These are phyloP conservation scores for Lingula anatina DNA, from an alignment of 2,888 invertebrate species.

Conservation along the genomic window DNA sequence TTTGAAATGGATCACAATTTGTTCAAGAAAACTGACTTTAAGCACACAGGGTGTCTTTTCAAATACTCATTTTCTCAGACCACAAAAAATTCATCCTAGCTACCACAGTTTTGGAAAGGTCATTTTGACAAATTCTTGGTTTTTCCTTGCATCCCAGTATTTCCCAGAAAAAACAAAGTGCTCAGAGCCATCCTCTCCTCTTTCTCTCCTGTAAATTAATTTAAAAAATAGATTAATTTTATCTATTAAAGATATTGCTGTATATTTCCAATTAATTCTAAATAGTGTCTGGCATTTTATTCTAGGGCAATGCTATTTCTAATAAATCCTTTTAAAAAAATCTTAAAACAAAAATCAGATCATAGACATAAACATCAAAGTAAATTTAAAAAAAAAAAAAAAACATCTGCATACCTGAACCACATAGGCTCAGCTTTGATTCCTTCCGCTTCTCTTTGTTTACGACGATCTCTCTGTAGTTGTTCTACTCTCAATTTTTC, in stretches of 20 bases:
- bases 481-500: conserved; percentile 70
- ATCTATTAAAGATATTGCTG: neutral
- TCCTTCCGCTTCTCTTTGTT: conserved; percentile 59
- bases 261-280: neutral
- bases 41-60: too few species aligned
- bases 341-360: too few species aligned
- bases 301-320: too few species aligned
- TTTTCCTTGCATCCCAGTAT: conserved; percentile 70
- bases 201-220: conserved; percentile 25
- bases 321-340: too few species aligned
- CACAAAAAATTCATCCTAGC: too few species aligned
- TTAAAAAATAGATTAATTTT: conserved; percentile 3
- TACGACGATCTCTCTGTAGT: conserved; percentile 67
- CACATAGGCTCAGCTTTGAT: conserved; percentile 53
- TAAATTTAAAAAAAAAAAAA: too few species aligned
- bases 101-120: conserved; percentile 33
- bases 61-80: too few species aligned
- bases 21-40: too few species aligned
- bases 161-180: conserved; percentile 69
- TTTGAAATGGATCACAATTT: too few species aligned
- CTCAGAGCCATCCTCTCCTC: conserved; percentile 58
- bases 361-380: too few species aligned
- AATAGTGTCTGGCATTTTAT: too few species aligned
- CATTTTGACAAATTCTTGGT: conserved; percentile 60
- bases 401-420: conserved; percentile 63